Conservation (phyloP, 2,888 invertebrate genomes). For the Linyphia triangularis region DNA sequence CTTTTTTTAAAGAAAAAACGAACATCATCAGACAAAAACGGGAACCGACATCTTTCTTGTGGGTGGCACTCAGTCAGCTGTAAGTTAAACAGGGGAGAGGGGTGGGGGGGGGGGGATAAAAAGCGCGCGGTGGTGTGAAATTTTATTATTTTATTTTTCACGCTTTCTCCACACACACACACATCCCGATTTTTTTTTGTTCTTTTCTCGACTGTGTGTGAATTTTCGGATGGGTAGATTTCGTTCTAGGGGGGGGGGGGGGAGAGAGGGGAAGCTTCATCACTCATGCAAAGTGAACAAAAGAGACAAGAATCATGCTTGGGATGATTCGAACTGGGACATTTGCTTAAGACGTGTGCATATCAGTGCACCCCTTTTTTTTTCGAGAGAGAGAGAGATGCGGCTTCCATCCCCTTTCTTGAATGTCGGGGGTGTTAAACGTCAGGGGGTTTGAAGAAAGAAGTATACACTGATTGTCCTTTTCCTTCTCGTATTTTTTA, state of each 20-base stretch:
- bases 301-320: conserved; percentile 62
- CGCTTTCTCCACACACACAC: conserved; percentile 24
- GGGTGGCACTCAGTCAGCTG: conserved; percentile 58
- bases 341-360: conserved; percentile 74
- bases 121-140: conserved; percentile 43
- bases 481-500: conserved; percentile 1
- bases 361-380: conserved; percentile 65
- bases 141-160: conserved; percentile 74
- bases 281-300: conserved; percentile 75
- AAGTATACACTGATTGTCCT: conserved; percentile 43
- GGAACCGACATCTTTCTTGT: conserved; percentile 64
- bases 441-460: conserved; percentile 14
- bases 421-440: conserved; percentile 44
- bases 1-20: conserved; percentile 8
- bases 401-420: neutral
- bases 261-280: conserved; percentile 48
- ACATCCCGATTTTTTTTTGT: neutral
- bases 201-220: neutral
- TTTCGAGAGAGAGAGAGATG: neutral
- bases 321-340: conserved; percentile 67
- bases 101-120: conserved; percentile 17
- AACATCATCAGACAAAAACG: conserved; percentile 57
- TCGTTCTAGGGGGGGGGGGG: conserved; percentile 6
- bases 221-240: conserved; percentile 68
- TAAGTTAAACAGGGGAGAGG: conserved; percentile 56